Base-by-base conservation (phyloP, 2,797 vertebrate species). In the Acipenser ruthenus region DNA sequence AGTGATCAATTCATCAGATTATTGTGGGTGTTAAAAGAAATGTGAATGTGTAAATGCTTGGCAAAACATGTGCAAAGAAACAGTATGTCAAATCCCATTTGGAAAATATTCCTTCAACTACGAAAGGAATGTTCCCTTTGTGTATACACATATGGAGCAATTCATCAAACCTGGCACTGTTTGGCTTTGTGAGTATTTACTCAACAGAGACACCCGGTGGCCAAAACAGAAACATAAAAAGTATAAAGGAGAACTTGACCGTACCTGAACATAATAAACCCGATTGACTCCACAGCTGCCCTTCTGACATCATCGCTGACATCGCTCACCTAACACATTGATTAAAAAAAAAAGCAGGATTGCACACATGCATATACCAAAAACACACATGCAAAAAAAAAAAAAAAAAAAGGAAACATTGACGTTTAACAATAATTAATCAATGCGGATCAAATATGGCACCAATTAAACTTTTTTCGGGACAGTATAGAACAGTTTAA, bases 201-300 rank as follows among this genome's bases (percentile, higher is more conserved):
- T 61, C 60, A 55, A 69, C 52, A 62, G 49, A 76, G 13, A 69
- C 62, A 67, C 50, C 47, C 55, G 1, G 66, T 37, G 68, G 48
- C 11, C 72, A 56, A 13, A 63, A 15, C 12, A 18, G 58, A 10
- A 23, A 7, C 62, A 59, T 37, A 37, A 37, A 47, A 13, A 10
- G 49, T 8, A 55, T 47, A 7, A 51, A 50, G 18, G 5, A 59
- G 69, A 52, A 49, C 2, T 59, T 71, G 59, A 68, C 12, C 75
- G 74, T 94, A 99, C 97, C 97, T 97, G 92, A 99, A 99, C 71
- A 99, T 83, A 80, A 99, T 98, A 83, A 99, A 99, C 51, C 97
- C 97, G 69, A 99, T 95, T 9, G 96, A 99, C 78, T 99, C 97
- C 0, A 99, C 97, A n/a, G 96, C 97, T 64, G 97, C 97, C 66